Evolutionary conservation across 2,797 vertebrate genomes (phyloP), one percentile per base, ranked within the genome.

Genomic region (Siniperca scherzeri): DNA sequence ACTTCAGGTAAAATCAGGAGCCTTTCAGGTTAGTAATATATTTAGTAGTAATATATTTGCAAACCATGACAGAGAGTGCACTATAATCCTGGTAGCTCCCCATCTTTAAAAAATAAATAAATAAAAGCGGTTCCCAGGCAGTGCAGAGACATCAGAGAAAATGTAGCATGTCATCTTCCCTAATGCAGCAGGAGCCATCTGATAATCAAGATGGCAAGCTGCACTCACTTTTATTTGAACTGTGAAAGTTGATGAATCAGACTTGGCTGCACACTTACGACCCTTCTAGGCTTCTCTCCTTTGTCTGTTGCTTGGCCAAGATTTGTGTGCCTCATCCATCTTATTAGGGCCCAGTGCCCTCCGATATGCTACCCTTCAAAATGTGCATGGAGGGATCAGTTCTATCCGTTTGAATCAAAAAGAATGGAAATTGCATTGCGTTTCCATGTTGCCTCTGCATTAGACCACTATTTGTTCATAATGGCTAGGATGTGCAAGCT

Each of bases 201-300:
- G 91, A 92, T 94, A 91, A 94, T 93, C 90, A 86, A 84, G 89
- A 86, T 92, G 91, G 92, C 91, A 85, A 84, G 85, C 88, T 75
- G 86, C 83, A 62, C 87, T 89, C 83, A 62, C 74, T 91, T 92
- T 91, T 92, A 92, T 92, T 91, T 91, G 69, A 90, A 89, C 90
- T 81, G 89, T 90, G 87, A 89, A 92, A 93, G 84, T 91, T 94
- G 92, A 95, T 94, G 90, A 93, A 92, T 94, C 91, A 85, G 88
- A 90, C 86, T 87, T 84, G 88, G 88, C 91, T 87, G 89, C 82
- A 72, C 86, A 80, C 83, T 90, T 87, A 77, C 53, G 55, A 87
- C 76, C 88, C 84, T 78, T 85, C 74, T 12, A 57, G 82, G 85
- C 55, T 77, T 25, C 40, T 73, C 50, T 73, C 56, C 65, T 84